Evolutionary conservation across 1,140 invertebrate species (phyloP).

Genomic region (Penaeus chinensis): DNA sequence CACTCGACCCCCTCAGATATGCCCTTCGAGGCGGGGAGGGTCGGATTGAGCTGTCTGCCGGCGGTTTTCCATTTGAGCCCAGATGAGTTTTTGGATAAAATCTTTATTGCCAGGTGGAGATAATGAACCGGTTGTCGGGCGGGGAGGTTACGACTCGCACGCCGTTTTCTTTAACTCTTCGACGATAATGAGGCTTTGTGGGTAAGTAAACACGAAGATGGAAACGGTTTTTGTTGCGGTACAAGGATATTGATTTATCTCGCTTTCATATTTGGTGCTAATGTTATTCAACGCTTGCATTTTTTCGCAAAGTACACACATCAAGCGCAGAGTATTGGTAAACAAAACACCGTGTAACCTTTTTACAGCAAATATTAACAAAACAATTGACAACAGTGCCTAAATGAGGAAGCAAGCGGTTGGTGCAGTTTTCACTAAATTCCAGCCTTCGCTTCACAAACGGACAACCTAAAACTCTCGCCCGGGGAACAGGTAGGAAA

Average conservation of each 20-base stretch:
- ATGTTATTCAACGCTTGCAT: too few relatives aligned
- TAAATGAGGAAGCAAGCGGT: too few relatives aligned
- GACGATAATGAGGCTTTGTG: constrained; percentile 3
- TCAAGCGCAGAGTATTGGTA: too few relatives aligned
- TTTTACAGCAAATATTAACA: too few relatives aligned
- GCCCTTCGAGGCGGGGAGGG: not conserved
- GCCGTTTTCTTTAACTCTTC: constrained; percentile 15
- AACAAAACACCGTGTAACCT: too few relatives aligned
- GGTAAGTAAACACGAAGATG: not conserved
- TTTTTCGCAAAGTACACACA: too few relatives aligned
- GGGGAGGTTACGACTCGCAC: constrained; percentile 13
- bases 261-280: constrained; percentile 17
- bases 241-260: not conserved
- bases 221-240: constrained; percentile 11
- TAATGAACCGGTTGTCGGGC: constrained; percentile 17
- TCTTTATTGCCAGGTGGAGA: constrained; percentile 8
- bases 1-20: not conserved
- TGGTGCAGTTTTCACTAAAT: too few relatives aligned
- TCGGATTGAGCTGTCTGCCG: constrained; percentile 10
- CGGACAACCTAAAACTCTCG: too few relatives aligned
- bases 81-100: constrained; percentile 27
- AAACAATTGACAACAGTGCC: too few relatives aligned
- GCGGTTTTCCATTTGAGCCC: constrained; percentile 25
- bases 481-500: too few relatives aligned
- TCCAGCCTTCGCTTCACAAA: too few relatives aligned